These are phyloP conservation scores for Dasysyrphus albostriatus DNA, from an alignment of 2,888 invertebrate genomes.

Conservation along the genomic window DNA sequence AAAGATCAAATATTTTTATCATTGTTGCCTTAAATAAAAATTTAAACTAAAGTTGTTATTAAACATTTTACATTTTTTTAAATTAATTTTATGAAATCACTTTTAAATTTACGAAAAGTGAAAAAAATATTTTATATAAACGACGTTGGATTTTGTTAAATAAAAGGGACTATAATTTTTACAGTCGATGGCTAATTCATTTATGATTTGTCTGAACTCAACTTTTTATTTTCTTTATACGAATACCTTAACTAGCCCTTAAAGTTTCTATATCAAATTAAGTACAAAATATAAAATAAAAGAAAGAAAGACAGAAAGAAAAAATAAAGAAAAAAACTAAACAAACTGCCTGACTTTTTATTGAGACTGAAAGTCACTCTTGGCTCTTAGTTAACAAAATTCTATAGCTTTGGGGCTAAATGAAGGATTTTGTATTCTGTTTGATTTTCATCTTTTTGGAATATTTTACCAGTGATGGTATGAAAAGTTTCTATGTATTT, in stretches of 20 bases:
- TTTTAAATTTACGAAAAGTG: no score
- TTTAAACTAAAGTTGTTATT: no score
- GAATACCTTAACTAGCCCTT: not conserved
- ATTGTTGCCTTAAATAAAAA: no score
- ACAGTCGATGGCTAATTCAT: no score
- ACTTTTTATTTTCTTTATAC: not conserved
- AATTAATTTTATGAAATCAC: no score
- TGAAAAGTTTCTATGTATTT: not conserved
- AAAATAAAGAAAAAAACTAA: not conserved
- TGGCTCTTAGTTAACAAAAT: constrained; percentile 14
- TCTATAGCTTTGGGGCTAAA: not conserved
- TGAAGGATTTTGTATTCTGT: constrained; percentile 1
- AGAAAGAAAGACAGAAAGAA: not conserved
- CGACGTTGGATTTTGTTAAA: no score
- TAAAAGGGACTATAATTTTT: no score
- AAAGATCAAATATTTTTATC: no score
- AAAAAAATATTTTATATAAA: no score
- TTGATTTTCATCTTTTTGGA: constrained; percentile 11
- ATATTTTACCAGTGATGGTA: not conserved
- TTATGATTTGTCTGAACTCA: not conserved
- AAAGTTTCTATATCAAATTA: not conserved
- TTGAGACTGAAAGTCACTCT: constrained; percentile 21
- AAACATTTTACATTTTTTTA: no score
- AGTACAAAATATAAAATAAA: constrained; percentile 3
- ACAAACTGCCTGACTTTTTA: constrained; percentile 10